These are phyloP conservation scores for Zaprionus capensis DNA, from an alignment of 1,140 invertebrate species.

Conservation along the genomic window DNA sequence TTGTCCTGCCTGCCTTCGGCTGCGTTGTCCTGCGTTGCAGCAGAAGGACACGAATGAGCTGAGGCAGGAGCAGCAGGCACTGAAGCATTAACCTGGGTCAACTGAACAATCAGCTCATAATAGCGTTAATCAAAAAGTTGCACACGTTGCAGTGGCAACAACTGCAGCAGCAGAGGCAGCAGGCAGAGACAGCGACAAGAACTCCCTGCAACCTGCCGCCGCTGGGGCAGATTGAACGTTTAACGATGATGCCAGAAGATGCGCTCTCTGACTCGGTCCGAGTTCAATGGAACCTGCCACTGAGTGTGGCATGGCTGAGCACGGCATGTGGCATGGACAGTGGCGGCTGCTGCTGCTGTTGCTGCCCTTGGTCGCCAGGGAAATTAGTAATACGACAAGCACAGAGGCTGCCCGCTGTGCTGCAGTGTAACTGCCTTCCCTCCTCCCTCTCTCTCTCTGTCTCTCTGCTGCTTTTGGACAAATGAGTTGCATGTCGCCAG, in stretches of 20 bases:
- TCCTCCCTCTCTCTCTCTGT: neutral
- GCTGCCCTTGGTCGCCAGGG: conserved; percentile 71
- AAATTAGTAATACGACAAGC: conserved; percentile 84
- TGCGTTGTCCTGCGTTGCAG: neutral
- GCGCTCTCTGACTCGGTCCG: conserved; percentile 20
- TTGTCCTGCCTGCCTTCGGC: neutral
- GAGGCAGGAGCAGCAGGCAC: conserved; percentile 2
- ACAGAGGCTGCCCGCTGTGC: conserved; percentile 48
- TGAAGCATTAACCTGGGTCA: conserved; percentile 69
- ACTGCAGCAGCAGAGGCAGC: conserved; percentile 5
- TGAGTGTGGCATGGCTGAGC: conserved; percentile 11
- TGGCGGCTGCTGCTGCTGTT: neutral
- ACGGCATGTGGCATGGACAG: neutral
- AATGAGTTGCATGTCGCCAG: conserved; percentile 74
- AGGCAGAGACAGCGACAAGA: conserved; percentile 6
- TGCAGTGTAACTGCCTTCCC: conserved; percentile 10
- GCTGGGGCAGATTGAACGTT: conserved; percentile 64
- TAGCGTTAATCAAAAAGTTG: conserved; percentile 82
- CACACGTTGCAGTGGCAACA: conserved; percentile 44
- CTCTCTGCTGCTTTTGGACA: conserved; percentile 43
- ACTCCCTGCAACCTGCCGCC: conserved; percentile 46
- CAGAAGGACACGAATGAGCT: neutral
- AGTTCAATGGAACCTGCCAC: conserved; percentile 59
- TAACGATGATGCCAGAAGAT: conserved; percentile 53
- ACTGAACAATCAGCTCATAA: conserved; percentile 81